Evolutionary conservation across 2,888 invertebrate species (phyloP).

Genomic region (Brenthis hecate): DNA sequence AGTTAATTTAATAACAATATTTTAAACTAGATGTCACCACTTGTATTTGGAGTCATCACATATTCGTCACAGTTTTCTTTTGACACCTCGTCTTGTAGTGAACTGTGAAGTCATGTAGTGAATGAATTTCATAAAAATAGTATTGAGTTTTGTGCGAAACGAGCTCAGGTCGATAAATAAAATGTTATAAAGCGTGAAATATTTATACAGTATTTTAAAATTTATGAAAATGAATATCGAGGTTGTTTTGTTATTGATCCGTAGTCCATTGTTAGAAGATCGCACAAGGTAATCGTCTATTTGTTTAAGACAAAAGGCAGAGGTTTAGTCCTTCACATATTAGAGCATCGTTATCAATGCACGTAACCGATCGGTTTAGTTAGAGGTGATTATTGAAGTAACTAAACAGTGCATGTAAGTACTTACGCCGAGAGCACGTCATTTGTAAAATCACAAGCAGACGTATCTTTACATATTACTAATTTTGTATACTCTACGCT

Average conservation of each 20-base stretch:
- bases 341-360: slow-evolving; percentile 75
- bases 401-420: slow-evolving; percentile 75
- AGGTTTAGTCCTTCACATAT: slow-evolving; percentile 75
- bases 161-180: slow-evolving; percentile 5
- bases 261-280: slow-evolving; percentile 52
- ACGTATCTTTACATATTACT: slow-evolving; percentile 40
- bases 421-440: slow-evolving; percentile 53
- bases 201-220: slow-evolving; percentile 24
- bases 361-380: slow-evolving; percentile 68
- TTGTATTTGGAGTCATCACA: neutral
- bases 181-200: slow-evolving; percentile 17
- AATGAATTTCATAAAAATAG: slow-evolving; percentile 25
- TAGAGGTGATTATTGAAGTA: slow-evolving; percentile 76
- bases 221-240: slow-evolving; percentile 32
- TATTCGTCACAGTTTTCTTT: slow-evolving; percentile 21
- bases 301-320: slow-evolving; percentile 72
- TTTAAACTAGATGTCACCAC: slow-evolving; percentile 22
- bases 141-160: slow-evolving; percentile 24
- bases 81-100: slow-evolving; percentile 5
- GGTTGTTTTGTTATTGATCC: slow-evolving; percentile 51
- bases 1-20: neutral
- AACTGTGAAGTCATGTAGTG: slow-evolving; percentile 6
- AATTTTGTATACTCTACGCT: slow-evolving; percentile 54
- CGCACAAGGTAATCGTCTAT: slow-evolving; percentile 70
- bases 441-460: slow-evolving; percentile 45